Evolutionary conservation across 2,797 vertebrate genomes (phyloP).

Genomic region (Tinamus major): DNA sequence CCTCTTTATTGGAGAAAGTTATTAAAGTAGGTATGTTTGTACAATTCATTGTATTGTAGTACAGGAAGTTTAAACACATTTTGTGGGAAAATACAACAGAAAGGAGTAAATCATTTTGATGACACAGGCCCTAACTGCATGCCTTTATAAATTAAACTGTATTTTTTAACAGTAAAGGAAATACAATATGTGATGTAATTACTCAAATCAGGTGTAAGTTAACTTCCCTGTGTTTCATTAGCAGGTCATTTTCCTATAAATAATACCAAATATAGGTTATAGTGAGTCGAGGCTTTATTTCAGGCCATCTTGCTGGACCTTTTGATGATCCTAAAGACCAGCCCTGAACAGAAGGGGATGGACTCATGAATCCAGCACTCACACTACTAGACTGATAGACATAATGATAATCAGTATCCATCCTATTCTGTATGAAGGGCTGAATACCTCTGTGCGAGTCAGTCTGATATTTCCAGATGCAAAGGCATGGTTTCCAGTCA

Average conservation of each 20-base stretch:
- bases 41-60: background rate
- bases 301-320: background rate
- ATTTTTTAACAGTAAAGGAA: background rate
- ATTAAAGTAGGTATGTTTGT: background rate
- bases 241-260: background rate
- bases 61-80: background rate
- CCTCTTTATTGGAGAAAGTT: constrained; percentile 40
- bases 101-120: background rate
- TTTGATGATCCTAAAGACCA: background rate
- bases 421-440: background rate
- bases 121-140: background rate
- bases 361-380: background rate
- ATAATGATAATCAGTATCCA: background rate
- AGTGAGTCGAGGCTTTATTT: background rate
- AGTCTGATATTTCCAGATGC: background rate
- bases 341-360: background rate
- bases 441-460: background rate
- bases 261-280: background rate
- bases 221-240: background rate
- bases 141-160: background rate
- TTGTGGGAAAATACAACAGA: background rate
- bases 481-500: background rate
- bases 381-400: no score
- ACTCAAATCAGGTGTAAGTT: background rate
- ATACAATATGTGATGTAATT: background rate